Conservation (phyloP, 2,113 vertebrate genomes). For the Oryzias celebensis region DNA sequence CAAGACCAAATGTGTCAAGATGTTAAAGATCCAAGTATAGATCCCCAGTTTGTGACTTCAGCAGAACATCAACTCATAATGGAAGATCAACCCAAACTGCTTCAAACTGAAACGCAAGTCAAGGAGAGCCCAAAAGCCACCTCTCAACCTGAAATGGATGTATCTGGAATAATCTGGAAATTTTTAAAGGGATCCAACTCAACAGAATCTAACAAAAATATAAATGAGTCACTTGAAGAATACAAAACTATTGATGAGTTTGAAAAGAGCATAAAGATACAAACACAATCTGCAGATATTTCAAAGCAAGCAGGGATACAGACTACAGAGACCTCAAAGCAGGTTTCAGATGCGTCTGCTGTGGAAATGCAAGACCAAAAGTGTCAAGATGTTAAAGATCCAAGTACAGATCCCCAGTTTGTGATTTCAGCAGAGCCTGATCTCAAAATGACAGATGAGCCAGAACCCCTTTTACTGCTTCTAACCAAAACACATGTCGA, state of each 20-base stretch:
- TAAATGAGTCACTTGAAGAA: neutral
- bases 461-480: neutral
- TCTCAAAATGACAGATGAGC: neutral
- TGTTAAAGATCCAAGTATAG: neutral
- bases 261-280: too few relatives aligned
- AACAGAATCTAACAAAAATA: conserved; percentile 2
- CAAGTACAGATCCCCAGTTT: neutral
- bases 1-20: conserved; percentile 6
- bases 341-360: neutral
- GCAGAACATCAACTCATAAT: conserved; percentile 1
- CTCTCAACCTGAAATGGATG: neutral
- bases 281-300: too few relatives aligned
- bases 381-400: neutral
- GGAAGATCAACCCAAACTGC: neutral
- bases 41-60: neutral
- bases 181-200: neutral
- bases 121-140: neutral
- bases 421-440: conserved; percentile 1
- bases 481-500: conserved; percentile 8
- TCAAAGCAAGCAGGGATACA: too few relatives aligned
- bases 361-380: conserved; percentile 7
- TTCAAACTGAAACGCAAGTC: conserved; percentile 3
- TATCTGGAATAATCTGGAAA: neutral
- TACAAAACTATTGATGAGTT: too few relatives aligned
- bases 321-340: neutral